phyloP scores from a whole-genome alignment of 2,888 invertebrate genomes.

The Philereme vetulata region DNA sequence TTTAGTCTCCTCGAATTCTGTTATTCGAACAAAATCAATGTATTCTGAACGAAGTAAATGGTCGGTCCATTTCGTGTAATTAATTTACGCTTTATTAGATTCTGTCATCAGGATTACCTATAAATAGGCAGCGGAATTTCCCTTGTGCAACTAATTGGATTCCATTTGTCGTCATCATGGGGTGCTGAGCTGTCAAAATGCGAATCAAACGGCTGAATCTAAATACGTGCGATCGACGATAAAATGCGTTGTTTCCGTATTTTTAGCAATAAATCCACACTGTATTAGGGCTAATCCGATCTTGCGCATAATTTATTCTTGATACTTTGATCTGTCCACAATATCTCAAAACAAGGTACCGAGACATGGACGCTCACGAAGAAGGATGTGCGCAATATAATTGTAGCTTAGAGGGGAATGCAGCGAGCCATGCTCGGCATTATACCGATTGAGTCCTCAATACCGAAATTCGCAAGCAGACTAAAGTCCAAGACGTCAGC shows the following conservation, averaged over 20 bases:
- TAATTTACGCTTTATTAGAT: slow-evolving; percentile 29
- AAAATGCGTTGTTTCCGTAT: neutral
- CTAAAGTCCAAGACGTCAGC: too few species aligned
- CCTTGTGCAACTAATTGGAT: slow-evolving; percentile 24
- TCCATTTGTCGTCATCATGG: slow-evolving; percentile 11
- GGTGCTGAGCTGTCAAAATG: slow-evolving; percentile 11
- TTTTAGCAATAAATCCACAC: too few species aligned
- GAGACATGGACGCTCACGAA: too few species aligned
- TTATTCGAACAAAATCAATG: slow-evolving; percentile 22
- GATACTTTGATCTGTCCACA: too few species aligned
- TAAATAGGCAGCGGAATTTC: slow-evolving; percentile 22
- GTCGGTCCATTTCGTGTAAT: slow-evolving; percentile 20
- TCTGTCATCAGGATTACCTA: slow-evolving; percentile 24
- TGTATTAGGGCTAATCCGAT: too few species aligned
- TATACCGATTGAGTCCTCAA: too few species aligned
- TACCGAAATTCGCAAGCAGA: too few species aligned
- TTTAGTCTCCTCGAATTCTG: slow-evolving; percentile 24
- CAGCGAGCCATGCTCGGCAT: too few species aligned
- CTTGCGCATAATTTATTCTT: too few species aligned
- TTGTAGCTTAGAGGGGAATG: too few species aligned
- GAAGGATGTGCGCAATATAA: too few species aligned
- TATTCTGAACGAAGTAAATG: slow-evolving; percentile 17
- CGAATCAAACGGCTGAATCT: neutral
- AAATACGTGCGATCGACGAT: neutral
- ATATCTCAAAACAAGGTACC: too few species aligned